phyloP scores from a whole-genome alignment of 2,113 vertebrate genomes.

The Circaetus gallicus region DNA sequence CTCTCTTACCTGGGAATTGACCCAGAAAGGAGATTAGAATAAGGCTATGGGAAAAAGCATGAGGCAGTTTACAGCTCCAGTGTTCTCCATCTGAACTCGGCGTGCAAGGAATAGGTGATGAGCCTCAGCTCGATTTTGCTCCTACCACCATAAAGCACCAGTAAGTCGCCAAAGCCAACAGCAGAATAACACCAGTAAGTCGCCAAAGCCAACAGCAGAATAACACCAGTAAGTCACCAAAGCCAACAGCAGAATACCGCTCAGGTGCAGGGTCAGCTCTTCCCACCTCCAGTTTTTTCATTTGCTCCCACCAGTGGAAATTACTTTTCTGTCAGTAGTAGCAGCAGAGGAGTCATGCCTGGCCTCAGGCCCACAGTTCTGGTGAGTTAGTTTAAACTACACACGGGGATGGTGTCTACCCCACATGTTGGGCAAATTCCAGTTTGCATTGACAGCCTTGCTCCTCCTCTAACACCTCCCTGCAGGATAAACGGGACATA shows the following conservation, averaged over 20 bases:
- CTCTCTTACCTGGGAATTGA: constrained; percentile 18
- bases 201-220: no score
- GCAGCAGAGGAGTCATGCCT: background rate
- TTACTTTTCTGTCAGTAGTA: background rate
- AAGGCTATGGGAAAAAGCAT: background rate
- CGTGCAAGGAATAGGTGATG: background rate
- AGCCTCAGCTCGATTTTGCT: background rate
- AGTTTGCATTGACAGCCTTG: background rate
- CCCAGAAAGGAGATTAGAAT: constrained; percentile 4
- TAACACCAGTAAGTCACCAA: no score
- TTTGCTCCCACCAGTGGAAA: background rate
- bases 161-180: background rate
- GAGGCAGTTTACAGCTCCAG: background rate
- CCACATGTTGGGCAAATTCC: background rate
- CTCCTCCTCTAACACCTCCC: background rate
- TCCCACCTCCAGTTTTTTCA: no score
- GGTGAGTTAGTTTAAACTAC: background rate
- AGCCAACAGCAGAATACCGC: no score
- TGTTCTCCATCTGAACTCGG: background rate
- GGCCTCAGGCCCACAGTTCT: background rate
- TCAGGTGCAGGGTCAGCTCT: background rate
- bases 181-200: no score
- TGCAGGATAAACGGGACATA: background rate
- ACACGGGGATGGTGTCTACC: no score
- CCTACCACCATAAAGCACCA: background rate